These are phyloP conservation scores for Rhombomys opimus DNA, from an alignment of 2,113 vertebrate species.

Conservation along the genomic window DNA sequence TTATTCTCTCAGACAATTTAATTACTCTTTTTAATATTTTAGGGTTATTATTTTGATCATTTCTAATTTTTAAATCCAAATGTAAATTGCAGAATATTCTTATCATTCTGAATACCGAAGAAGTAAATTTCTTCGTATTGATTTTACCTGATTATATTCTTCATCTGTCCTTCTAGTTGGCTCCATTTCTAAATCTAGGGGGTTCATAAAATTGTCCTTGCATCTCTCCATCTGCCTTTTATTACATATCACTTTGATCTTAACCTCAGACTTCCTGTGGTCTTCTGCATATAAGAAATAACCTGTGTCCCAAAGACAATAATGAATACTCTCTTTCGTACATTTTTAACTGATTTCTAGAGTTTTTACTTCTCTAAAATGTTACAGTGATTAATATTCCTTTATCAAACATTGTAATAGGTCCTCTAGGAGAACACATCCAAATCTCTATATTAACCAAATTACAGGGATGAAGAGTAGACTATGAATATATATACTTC, in stretches of 20 bases:
- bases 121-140: not conserved
- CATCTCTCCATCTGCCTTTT: not conserved
- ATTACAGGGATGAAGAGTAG: not conserved
- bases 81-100: not conserved
- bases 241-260: not conserved
- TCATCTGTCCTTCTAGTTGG: not conserved
- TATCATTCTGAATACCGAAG: not conserved
- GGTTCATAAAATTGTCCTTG: not conserved
- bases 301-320: not conserved
- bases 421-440: not conserved
- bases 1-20: not conserved
- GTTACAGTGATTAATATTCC: not conserved
- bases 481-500: not conserved
- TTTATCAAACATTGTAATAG: not conserved
- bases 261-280: not conserved
- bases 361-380: not conserved
- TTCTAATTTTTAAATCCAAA: not conserved
- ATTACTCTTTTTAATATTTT: not conserved
- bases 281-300: not conserved
- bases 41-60: not conserved
- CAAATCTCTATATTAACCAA: not conserved
- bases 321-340: not conserved
- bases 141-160: conserved; percentile 48
- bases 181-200: not conserved
- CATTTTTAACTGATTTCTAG: not conserved